A percentile compares a stretch with the other conserved stretches of the same genome.
phyloP scores from a whole-genome alignment of 2,113 vertebrate genomes.

The Columba livia region DNA sequence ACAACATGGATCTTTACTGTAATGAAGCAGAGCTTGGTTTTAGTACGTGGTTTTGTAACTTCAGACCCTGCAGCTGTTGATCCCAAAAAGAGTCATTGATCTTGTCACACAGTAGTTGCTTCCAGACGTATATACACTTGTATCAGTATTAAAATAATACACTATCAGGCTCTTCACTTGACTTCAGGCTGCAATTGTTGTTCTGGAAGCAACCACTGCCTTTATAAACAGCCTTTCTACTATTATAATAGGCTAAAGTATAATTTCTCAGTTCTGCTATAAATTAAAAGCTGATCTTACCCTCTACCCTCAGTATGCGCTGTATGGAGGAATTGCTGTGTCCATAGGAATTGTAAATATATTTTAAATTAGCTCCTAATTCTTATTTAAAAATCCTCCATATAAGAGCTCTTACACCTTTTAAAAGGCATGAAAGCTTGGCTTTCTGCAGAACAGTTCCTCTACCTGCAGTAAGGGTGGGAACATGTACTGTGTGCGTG shows the following conservation, averaged over 20 bases:
- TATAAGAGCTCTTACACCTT: background rate
- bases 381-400: constrained; percentile 29
- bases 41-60: background rate
- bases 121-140: background rate
- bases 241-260: background rate
- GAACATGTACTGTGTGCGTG: background rate
- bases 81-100: background rate
- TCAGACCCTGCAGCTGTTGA: background rate
- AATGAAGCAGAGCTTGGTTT: background rate
- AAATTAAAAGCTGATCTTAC: background rate
- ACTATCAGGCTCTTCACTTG: background rate
- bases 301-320: background rate
- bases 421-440: background rate
- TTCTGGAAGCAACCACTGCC: background rate
- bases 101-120: background rate
- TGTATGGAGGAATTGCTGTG: background rate
- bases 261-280: background rate
- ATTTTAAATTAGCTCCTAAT: constrained; percentile 21
- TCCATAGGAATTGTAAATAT: background rate
- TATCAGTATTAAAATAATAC: background rate
- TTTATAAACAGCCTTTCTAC: background rate
- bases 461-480: background rate
- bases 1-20: background rate
- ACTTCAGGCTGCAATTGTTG: background rate
- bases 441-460: background rate